Evolutionary conservation across 1,140 invertebrate genomes (phyloP).

Genomic region (Teleopsis dalmanni): DNA sequence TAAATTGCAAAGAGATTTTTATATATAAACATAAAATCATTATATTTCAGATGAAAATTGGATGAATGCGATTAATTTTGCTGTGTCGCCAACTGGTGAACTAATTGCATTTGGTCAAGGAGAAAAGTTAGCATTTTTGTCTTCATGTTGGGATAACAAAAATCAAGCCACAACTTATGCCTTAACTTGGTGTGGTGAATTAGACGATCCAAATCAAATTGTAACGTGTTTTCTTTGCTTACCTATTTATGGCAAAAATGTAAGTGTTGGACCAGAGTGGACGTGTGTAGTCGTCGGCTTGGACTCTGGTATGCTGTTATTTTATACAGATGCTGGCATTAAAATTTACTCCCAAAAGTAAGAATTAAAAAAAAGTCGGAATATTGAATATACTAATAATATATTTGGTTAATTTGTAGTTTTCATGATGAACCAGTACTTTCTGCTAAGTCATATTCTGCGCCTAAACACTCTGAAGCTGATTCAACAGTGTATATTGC

Average conservation of each 20-base stretch:
- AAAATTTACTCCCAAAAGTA: slow-evolving; percentile 71
- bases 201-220: slow-evolving; percentile 47
- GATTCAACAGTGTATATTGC: slow-evolving; percentile 67
- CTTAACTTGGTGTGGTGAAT: slow-evolving; percentile 50
- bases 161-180: slow-evolving; percentile 47
- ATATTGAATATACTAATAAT: neutral
- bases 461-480: slow-evolving; percentile 56
- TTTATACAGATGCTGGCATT: slow-evolving; percentile 83
- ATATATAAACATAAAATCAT: slow-evolving; percentile 6
- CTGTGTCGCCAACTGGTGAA: slow-evolving; percentile 67
- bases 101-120: slow-evolving; percentile 60
- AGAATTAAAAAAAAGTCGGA: neutral
- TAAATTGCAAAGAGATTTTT: neutral
- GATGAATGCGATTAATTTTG: slow-evolving; percentile 62
- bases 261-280: slow-evolving; percentile 64
- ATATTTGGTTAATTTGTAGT: slow-evolving; percentile 6
- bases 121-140: slow-evolving; percentile 58
- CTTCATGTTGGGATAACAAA: slow-evolving; percentile 56
- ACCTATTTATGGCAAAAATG: slow-evolving; percentile 42
- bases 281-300: slow-evolving; percentile 86
- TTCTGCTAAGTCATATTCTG: slow-evolving; percentile 75
- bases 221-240: slow-evolving; percentile 48
- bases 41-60: slow-evolving; percentile 53
- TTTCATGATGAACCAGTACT: slow-evolving; percentile 75
- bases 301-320: slow-evolving; percentile 71